Evolutionary conservation across 2,888 invertebrate species (phyloP).

Genomic region (Stenotaenia linearis): DNA sequence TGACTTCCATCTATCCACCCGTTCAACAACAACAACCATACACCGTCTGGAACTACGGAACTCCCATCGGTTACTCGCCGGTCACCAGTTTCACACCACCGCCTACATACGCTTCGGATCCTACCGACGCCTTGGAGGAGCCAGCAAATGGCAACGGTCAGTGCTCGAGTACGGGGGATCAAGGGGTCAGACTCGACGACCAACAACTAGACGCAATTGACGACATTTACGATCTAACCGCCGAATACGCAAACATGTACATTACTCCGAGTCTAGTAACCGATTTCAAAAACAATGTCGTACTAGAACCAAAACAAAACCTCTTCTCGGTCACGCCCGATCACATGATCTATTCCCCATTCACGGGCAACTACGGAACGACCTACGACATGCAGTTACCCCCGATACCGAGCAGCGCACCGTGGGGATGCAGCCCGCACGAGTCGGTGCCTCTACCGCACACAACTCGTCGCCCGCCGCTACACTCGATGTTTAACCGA

Average conservation of each 20-base stretch:
- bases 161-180: neutral
- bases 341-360: neutral
- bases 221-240: neutral
- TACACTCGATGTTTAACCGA: neutral
- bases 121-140: neutral
- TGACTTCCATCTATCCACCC: constrained; percentile 28
- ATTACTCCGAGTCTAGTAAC: neutral
- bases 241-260: neutral
- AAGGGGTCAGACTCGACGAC: neutral
- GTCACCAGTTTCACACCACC: neutral
- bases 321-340: neutral
- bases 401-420: neutral
- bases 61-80: constrained; percentile 27
- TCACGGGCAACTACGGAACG: neutral
- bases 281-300: neutral
- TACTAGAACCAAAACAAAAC: neutral
- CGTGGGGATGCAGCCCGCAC: neutral
- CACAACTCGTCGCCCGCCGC: neutral
- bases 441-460: neutral
- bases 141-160: neutral
- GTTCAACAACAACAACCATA: constrained; percentile 29
- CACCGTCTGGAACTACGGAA: constrained; percentile 35
- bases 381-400: neutral
- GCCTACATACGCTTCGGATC: neutral
- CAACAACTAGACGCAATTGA: neutral